Conservation (phyloP, 2,888 invertebrate species). For the Cosmorhoe ocellata region DNA sequence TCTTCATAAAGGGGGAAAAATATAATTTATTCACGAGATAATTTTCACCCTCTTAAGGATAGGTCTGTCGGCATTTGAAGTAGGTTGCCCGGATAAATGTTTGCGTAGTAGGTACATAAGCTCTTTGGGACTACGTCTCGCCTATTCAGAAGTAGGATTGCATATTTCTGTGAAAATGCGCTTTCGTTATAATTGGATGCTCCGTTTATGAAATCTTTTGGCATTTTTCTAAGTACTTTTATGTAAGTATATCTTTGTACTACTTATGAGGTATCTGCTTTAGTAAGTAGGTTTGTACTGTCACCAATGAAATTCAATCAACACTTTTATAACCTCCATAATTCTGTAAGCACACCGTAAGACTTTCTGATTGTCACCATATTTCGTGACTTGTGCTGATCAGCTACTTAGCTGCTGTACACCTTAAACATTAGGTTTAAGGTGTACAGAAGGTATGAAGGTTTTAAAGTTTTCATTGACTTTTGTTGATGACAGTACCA, state of each 20-base stretch:
- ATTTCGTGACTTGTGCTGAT: too few species aligned
- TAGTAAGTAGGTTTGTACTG: neutral
- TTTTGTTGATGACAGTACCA: too few species aligned
- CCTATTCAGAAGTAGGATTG: constrained; percentile 36
- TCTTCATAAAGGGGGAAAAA: constrained; percentile 78
- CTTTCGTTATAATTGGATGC: constrained; percentile 26
- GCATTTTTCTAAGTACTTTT: constrained; percentile 9
- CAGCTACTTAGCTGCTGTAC: too few species aligned
- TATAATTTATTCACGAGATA: constrained; percentile 83
- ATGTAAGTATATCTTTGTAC: constrained; percentile 1
- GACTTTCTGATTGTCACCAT: too few species aligned
- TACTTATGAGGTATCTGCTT: neutral
- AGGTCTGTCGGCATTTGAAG: constrained; percentile 60
- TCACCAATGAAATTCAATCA: too few species aligned
- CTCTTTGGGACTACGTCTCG: constrained; percentile 41
- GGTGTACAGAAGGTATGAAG: too few species aligned
- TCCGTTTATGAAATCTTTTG: constrained; percentile 20
- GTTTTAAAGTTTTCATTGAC: too few species aligned
- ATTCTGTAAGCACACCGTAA: too few species aligned
- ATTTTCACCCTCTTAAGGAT: constrained; percentile 77
- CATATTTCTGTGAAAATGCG: constrained; percentile 31
- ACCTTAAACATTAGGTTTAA: too few species aligned
- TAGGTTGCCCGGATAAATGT: constrained; percentile 69
- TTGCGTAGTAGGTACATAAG: constrained; percentile 49
- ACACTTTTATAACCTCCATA: too few species aligned